Conservation (phyloP, 2,797 vertebrate genomes). For the Champsocephalus esox region DNA sequence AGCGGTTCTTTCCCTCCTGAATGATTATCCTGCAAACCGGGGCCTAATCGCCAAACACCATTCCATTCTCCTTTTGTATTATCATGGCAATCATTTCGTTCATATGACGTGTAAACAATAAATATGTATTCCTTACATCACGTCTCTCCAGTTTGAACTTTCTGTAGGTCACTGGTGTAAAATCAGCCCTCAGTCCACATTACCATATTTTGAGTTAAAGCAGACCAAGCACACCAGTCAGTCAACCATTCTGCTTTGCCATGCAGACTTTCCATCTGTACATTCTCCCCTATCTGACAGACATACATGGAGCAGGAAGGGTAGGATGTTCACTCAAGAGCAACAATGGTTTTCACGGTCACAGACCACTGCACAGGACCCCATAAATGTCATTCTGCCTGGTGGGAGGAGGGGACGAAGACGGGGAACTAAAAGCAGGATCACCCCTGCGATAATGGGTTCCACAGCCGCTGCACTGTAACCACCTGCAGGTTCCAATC, state of each 20-base stretch:
- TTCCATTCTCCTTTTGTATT: too few species aligned
- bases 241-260: slow-evolving; percentile 39
- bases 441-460: slow-evolving; percentile 71
- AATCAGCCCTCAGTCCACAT: slow-evolving; percentile 42
- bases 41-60: too few species aligned
- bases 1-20: too few species aligned
- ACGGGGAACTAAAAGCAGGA: slow-evolving; percentile 44
- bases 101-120: too few species aligned
- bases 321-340: slow-evolving; percentile 59
- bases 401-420: slow-evolving; percentile 47
- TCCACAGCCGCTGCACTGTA: slow-evolving; percentile 66
- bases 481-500: slow-evolving; percentile 77
- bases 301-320: slow-evolving; percentile 55
- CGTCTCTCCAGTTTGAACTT: not conserved
- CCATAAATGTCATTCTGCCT: slow-evolving; percentile 77
- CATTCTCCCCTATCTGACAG: slow-evolving; percentile 54
- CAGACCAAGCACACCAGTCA: slow-evolving; percentile 40
- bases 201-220: slow-evolving; percentile 50
- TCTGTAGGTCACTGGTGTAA: slow-evolving; percentile 28
- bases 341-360: slow-evolving; percentile 70
- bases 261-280: slow-evolving; percentile 46
- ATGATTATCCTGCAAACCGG: too few species aligned
- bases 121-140: too few species aligned
- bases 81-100: too few species aligned
- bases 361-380: slow-evolving; percentile 67